Evolutionary conservation across 2,888 invertebrate species (phyloP).

Genomic region (Polylopha cassiicola): DNA sequence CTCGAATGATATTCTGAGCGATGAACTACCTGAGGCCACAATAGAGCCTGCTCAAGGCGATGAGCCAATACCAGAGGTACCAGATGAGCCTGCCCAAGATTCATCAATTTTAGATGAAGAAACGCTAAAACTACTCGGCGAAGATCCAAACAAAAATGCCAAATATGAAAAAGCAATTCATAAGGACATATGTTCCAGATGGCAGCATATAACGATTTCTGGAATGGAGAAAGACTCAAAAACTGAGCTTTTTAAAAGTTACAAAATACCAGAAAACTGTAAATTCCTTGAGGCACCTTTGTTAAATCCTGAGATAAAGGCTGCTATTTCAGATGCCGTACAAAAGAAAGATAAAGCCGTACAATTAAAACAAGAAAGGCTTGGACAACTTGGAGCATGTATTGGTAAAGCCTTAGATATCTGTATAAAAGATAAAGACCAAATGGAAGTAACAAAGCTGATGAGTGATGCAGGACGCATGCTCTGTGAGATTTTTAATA

Average conservation of each 20-base stretch:
- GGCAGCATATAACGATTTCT: slow-evolving; percentile 2
- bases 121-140: slow-evolving; percentile 2
- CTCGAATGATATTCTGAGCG: too few species aligned
- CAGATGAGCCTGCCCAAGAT: neutral
- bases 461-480: slow-evolving; percentile 5
- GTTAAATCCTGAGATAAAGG: slow-evolving; percentile 7
- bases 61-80: too few species aligned
- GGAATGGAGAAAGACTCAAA: slow-evolving; percentile 5
- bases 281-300: slow-evolving; percentile 1
- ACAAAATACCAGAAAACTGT: slow-evolving; percentile 4
- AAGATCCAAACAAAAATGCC: slow-evolving; percentile 2
- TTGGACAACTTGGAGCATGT: neutral
- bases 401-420: slow-evolving; percentile 8
- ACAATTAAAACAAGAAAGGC: slow-evolving; percentile 2
- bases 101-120: neutral
- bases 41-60: neutral
- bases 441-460: neutral
- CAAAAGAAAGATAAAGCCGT: slow-evolving; percentile 6
- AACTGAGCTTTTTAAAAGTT: neutral
- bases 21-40: too few species aligned
- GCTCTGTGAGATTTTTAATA: slow-evolving; percentile 1
- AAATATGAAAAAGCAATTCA: slow-evolving; percentile 3
- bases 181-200: slow-evolving; percentile 9
- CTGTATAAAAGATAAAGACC: neutral
- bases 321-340: neutral